A percentile compares a stretch with the other conserved stretches of the same genome.
These are phyloP conservation scores for Oriolus oriolus DNA, from an alignment of 2,113 vertebrate species.

Conservation along the genomic window DNA sequence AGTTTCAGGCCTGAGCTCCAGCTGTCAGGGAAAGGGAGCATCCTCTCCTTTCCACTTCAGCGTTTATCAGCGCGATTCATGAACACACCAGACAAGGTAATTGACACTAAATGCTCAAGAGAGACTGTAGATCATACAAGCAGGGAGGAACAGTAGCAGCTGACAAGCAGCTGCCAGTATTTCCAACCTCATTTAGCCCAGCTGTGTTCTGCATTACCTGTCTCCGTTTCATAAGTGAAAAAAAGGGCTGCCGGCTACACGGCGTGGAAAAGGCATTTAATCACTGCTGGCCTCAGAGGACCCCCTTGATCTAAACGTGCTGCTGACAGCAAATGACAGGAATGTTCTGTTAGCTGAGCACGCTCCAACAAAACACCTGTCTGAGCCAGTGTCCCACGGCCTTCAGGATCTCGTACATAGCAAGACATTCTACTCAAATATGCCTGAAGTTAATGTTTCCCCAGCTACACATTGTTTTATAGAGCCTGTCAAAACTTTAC, in stretches of 20 bases:
- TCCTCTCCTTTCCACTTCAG: background rate
- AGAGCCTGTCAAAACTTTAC: background rate
- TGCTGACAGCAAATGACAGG: background rate
- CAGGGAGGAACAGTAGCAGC: background rate
- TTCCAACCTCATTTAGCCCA: background rate
- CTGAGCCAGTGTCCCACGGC: background rate
- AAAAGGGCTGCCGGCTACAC: accelerated
- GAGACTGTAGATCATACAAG: background rate
- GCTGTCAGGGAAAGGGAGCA: background rate
- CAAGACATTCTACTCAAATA: background rate
- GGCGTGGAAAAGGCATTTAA: background rate
- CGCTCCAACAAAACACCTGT: background rate
- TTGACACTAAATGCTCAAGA: background rate
- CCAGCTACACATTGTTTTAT: background rate
- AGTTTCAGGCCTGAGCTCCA: background rate
- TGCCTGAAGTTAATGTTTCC: background rate
- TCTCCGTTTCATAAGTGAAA: background rate
- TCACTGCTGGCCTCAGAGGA: background rate
- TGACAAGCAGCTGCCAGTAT: background rate
- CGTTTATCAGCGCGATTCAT: background rate
- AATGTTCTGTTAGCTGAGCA: background rate
- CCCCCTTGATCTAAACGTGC: background rate
- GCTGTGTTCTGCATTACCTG: background rate
- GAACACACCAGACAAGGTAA: background rate
- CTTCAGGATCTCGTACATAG: accelerated